phyloP scores from a whole-genome alignment of 1,140 invertebrate species.

The Pogonus chalceus region DNA sequence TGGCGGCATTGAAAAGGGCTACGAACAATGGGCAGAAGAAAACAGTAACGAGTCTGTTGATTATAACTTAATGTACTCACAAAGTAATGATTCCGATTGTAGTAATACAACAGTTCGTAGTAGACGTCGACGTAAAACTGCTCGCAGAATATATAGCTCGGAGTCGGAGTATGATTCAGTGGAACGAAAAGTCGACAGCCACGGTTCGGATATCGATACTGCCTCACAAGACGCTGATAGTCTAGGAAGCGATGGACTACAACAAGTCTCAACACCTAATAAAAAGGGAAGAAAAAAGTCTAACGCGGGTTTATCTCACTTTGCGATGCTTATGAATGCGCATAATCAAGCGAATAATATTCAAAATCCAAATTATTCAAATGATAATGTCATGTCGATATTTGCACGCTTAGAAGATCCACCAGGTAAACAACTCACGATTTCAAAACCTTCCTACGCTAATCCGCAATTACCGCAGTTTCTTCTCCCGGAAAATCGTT shows the following conservation, averaged over 20 bases:
- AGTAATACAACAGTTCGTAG: not conserved
- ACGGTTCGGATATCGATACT: slow-evolving; percentile 38
- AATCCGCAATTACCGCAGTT: not conserved
- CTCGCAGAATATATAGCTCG: not conserved
- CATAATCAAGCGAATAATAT: not conserved
- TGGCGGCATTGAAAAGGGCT: slow-evolving; percentile 48
- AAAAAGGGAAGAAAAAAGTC: slow-evolving; percentile 24
- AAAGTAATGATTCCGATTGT: not conserved
- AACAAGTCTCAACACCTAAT: slow-evolving; percentile 27
- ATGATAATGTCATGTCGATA: not conserved
- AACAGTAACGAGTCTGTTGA: slow-evolving; percentile 4
- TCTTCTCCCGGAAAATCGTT: not conserved
- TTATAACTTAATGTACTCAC: not conserved
- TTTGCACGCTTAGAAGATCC: not conserved
- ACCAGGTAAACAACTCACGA: not conserved
- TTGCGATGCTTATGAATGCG: slow-evolving; percentile 36
- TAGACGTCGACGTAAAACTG: not conserved
- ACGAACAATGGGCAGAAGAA: slow-evolving; percentile 35
- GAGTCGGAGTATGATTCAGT: not conserved
- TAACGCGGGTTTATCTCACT: slow-evolving; percentile 28
- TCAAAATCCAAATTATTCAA: not conserved
- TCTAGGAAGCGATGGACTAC: slow-evolving; percentile 36
- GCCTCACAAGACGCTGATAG: slow-evolving; percentile 39
- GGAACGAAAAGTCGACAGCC: slow-evolving; percentile 23
- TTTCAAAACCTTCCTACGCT: not conserved